Evolutionary conservation across 2,113 vertebrate species (phyloP).

Genomic region (Ranitomeya imitator): DNA sequence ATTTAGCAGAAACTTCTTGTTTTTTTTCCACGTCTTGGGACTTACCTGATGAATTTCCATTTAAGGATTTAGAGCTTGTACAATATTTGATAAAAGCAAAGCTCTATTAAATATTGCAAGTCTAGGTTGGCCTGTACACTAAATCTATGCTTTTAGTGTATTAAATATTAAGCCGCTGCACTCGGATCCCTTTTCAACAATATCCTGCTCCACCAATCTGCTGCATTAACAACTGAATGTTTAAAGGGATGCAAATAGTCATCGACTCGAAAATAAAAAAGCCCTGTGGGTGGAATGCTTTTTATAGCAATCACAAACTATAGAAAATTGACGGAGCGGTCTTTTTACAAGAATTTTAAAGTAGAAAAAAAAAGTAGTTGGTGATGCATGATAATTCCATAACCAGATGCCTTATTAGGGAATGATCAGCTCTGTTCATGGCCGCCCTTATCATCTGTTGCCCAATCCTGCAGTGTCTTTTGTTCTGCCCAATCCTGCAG

Average conservation of each 20-base stretch:
- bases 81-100: constrained; percentile 42
- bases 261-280: background rate
- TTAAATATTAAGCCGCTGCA: constrained; percentile 57
- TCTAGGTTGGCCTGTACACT: constrained; percentile 3
- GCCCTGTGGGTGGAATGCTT: background rate
- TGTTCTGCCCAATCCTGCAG: no score
- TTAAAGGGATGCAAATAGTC: background rate
- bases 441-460: no score
- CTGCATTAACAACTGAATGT: constrained; percentile 31
- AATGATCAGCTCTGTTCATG: no score
- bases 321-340: background rate
- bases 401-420: no score
- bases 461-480: no score
- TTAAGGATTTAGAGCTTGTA: constrained; percentile 22
- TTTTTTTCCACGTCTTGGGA: background rate
- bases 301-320: background rate
- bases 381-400: no score
- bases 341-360: background rate
- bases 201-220: constrained; percentile 17
- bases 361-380: no score
- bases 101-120: constrained; percentile 57
- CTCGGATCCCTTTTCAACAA: constrained; percentile 35
- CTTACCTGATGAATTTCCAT: constrained; percentile 29
- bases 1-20: constrained; percentile 17
- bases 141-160: constrained; percentile 56